Percentiles rank a stretch among this genome's conserved stretches.
Evolutionary conservation across 64 coral and sea anemone genomes (phyloP).

Genomic region (Hydrozoanthus tunicans): DNA sequence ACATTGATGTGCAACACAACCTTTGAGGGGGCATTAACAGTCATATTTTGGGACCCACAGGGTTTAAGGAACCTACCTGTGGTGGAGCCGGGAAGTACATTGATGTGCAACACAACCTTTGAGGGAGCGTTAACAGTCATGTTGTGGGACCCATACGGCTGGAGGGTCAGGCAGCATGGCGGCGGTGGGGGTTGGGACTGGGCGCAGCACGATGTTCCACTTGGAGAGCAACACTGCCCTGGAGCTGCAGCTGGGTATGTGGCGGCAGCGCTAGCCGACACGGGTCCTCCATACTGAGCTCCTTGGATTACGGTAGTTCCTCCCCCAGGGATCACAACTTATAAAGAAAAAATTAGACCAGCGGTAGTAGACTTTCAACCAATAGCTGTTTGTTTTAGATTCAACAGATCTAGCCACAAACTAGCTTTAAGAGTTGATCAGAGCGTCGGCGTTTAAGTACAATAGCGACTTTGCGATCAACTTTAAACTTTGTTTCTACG

Average conservation of each 20-base stretch:
- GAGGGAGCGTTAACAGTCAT: conserved; percentile 52
- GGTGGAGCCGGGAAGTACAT: conserved; percentile 37
- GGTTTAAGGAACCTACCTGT: not conserved
- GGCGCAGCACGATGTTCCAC: conserved; percentile 5
- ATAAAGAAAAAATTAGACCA: not conserved
- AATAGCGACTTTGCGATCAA: no score
- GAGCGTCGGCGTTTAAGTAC: no score
- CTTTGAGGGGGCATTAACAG: not conserved
- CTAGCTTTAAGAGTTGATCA: no score
- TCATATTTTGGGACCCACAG: conserved; percentile 8
- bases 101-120: conserved; percentile 45
- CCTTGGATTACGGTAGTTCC: conserved; percentile 44
- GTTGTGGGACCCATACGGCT: conserved; percentile 42
- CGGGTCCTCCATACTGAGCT: not conserved
- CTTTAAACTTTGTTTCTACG: no score
- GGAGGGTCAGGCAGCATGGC: conserved; percentile 39
- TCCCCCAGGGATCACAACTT: conserved; percentile 36
- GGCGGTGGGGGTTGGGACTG: conserved; percentile 8
- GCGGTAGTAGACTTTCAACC: not conserved
- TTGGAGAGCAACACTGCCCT: not conserved
- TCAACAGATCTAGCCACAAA: not conserved
- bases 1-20: not conserved
- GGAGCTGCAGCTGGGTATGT: not conserved
- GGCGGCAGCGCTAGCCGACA: not conserved
- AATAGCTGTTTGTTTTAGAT: not conserved